Conservation (phyloP, 2,888 invertebrate genomes). For the Coenonympha arcania region DNA sequence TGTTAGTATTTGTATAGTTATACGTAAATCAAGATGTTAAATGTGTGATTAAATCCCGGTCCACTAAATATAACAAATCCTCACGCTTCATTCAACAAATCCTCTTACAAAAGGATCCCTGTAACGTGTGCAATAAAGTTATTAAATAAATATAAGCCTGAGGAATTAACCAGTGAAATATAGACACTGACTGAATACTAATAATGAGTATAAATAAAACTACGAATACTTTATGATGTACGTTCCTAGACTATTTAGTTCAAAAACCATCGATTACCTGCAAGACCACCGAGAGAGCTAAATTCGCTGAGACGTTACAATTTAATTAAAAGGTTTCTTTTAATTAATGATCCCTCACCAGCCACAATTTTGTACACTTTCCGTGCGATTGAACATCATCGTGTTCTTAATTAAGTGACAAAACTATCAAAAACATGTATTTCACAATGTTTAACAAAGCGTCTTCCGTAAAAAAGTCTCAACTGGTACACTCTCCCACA, state of each 20-base stretch:
- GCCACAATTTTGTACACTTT: constrained; percentile 34
- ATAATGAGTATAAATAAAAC: no score
- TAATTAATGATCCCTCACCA: constrained; percentile 58
- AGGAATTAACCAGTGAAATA: no score
- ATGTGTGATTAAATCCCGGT: no score
- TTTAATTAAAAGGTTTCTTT: constrained; percentile 59
- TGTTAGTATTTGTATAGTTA: no score
- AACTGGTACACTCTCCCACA: not conserved
- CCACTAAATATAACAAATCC: no score
- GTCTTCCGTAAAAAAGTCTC: constrained; percentile 4
- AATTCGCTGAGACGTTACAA: constrained; percentile 70
- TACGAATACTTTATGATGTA: constrained; percentile 19
- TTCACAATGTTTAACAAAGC: constrained; percentile 18
- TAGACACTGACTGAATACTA: no score
- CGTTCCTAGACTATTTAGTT: constrained; percentile 41
- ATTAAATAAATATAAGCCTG: no score
- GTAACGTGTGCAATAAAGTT: no score
- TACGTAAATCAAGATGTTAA: no score
- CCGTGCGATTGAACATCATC: constrained; percentile 43
- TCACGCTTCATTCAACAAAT: no score
- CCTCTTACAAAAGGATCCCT: no score
- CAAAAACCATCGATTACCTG: constrained; percentile 38
- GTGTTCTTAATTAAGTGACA: constrained; percentile 32
- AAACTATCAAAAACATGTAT: constrained; percentile 13
- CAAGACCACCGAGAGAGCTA: constrained; percentile 55